phyloP scores from a whole-genome alignment of 2,888 invertebrate genomes.

The Tetropium fuscum region DNA sequence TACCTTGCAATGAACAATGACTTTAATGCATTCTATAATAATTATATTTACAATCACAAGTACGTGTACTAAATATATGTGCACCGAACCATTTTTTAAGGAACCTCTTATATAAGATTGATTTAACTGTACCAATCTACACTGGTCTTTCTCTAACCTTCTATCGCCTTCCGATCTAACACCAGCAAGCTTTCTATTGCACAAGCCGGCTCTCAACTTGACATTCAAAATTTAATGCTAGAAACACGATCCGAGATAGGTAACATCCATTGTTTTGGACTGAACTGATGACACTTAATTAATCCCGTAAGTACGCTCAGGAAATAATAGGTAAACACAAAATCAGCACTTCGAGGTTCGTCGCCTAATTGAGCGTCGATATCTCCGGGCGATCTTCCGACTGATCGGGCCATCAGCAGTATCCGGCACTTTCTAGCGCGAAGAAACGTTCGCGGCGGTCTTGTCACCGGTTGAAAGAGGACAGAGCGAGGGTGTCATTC shows the following conservation, averaged over 20 bases:
- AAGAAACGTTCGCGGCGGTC: slow-evolving; percentile 35
- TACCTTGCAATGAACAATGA: too few relatives aligned
- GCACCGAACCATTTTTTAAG: too few relatives aligned
- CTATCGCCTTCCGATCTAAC: background rate
- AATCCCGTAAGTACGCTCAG: background rate
- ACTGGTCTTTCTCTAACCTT: slow-evolving; percentile 7
- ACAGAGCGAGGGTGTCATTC: slow-evolving; percentile 43
- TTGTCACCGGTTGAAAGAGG: slow-evolving; percentile 39
- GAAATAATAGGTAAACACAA: background rate
- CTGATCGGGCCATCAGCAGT: slow-evolving; percentile 20
- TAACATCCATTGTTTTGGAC: background rate
- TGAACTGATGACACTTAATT: slow-evolving; percentile 2
- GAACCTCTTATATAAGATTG: too few relatives aligned
- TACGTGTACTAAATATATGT: too few relatives aligned
- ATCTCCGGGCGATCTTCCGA: slow-evolving; percentile 46
- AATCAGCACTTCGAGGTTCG: slow-evolving; percentile 14
- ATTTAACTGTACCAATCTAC: too few relatives aligned
- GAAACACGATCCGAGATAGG: background rate
- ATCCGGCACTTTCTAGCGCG: slow-evolving; percentile 44
- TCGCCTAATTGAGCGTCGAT: slow-evolving; percentile 44
- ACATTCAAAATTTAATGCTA: background rate
- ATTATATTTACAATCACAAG: too few relatives aligned
- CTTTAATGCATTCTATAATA: too few relatives aligned
- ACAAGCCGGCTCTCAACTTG: background rate
- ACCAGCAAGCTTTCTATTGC: background rate